These are phyloP conservation scores for Sus cebifrons DNA, from an alignment of 2,797 vertebrate species.

Conservation along the genomic window DNA sequence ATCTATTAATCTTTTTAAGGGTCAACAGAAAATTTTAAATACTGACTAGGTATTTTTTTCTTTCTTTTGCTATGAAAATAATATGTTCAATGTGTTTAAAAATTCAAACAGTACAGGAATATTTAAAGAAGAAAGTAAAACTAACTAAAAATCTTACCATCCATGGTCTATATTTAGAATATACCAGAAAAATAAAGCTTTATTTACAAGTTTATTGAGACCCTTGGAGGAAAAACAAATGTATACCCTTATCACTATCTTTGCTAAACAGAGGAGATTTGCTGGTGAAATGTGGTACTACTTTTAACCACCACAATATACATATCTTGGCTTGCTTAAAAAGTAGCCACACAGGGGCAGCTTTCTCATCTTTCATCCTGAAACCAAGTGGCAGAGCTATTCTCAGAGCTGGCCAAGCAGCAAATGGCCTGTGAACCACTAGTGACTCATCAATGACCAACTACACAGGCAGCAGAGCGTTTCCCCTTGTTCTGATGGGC, in stretches of 20 bases:
- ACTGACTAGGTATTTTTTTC: neutral
- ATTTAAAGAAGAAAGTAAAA: constrained; percentile 68
- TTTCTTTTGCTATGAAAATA: constrained; percentile 42
- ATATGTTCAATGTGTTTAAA: neutral
- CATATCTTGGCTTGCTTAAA: constrained; percentile 32
- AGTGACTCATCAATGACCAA: neutral
- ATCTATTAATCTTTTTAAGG: neutral
- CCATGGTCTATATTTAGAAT: constrained; percentile 12
- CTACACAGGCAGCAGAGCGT: neutral
- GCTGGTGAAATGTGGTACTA: neutral
- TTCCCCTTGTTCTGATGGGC: neutral
- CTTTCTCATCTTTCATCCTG: constrained; percentile 23
- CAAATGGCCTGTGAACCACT: neutral
- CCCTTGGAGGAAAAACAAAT: neutral
- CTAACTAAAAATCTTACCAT: neutral
- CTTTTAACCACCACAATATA: constrained; percentile 27
- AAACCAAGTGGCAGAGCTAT: neutral
- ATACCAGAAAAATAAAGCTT: neutral
- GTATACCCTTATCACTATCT: neutral
- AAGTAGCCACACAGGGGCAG: neutral
- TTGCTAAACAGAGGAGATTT: constrained; percentile 34
- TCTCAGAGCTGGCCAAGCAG: neutral
- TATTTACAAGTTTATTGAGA: neutral
- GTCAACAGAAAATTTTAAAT: constrained; percentile 5
- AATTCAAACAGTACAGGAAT: constrained; percentile 8